phyloP scores from a whole-genome alignment of 2,797 vertebrate genomes.

The Pteronotus mesoamericanus region DNA sequence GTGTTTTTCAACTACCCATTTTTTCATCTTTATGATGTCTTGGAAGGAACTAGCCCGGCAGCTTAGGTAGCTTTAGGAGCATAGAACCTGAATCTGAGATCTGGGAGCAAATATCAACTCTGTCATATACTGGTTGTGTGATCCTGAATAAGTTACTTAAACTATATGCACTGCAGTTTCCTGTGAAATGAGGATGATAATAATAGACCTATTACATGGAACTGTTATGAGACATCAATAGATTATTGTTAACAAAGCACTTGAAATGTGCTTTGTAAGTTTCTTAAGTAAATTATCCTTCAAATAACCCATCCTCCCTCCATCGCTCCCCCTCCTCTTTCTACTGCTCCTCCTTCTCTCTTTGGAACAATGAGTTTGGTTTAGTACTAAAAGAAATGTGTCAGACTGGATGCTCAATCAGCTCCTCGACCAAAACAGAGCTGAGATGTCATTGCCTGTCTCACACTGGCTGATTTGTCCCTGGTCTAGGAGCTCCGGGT shows the following conservation, averaged over 20 bases:
- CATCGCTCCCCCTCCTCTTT: not conserved
- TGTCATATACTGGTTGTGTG: not conserved
- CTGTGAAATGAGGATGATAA: not conserved
- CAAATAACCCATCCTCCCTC: not conserved
- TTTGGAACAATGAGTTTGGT: not conserved
- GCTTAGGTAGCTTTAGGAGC: not conserved
- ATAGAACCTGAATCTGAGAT: not conserved
- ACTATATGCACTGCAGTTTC: not conserved
- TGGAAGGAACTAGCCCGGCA: not conserved
- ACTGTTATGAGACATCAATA: not conserved
- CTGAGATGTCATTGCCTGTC: not conserved
- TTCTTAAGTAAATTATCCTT: not conserved
- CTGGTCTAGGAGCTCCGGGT: not conserved
- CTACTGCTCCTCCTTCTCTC: not conserved
- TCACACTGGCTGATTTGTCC: not conserved
- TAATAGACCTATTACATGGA: not conserved
- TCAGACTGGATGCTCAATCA: not conserved
- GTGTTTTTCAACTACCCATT: not conserved
- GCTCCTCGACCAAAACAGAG: not conserved
- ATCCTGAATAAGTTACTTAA: not conserved
- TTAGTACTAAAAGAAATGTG: not conserved
- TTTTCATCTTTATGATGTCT: not conserved
- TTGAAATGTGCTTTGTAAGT: slow-evolving; percentile 30
- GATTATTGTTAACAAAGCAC: not conserved
- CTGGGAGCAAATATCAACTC: not conserved